Base-by-base conservation (phyloP, 2,113 vertebrate species). In the Cavia porcellus region DNA sequence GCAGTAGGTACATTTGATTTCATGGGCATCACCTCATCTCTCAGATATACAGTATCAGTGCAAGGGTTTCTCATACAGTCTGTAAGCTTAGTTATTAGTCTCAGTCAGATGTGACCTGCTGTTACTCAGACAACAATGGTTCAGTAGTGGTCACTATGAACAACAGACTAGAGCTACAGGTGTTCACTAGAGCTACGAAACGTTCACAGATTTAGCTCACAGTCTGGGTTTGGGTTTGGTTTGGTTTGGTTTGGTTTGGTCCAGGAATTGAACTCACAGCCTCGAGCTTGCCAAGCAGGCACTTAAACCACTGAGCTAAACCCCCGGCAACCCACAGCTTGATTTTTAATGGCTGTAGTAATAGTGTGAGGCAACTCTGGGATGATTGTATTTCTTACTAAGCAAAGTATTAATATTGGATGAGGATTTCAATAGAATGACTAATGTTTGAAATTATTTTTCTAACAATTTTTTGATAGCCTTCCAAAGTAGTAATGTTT, bases 21-120 rank as follows among this genome's bases (percentile, higher is more conserved):
- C 83, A 0, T 64, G 92, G 86, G 90, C 97, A 87, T 97, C 97
- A 96, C 97, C 97, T 96, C 94, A 98, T 98, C 98, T 98, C 96
- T 98, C 97, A 98, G 97, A 95, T 99, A 98, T 97, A 98, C 98
- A 99, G 85, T 13, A 97, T 98, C 14, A 97, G 90, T 98, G 98
- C 98, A 97, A 98, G 99, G 98, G 98, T 98, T 98, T 98, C 97
- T 97, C 98, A 98, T 98, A 98, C 92, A 77, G 98, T 98, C 96
- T 97, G 97, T 97, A 96, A 97, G 98, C 98, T 96, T 97, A 97
- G 97, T 98, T 11, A 89, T 98, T 98, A 98, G 97, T 97, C 92
- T 98, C 98, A 98, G 97, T 98, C 98, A 98, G 97, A 95, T 97
- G 98, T 96, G 79, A 90, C 97, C 98, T 98, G 98, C 98, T 98